A percentile compares a stretch with the other conserved stretches of the same genome.
Conservation (phyloP, 2,888 invertebrate genomes). For the Apamea monoglypha region DNA sequence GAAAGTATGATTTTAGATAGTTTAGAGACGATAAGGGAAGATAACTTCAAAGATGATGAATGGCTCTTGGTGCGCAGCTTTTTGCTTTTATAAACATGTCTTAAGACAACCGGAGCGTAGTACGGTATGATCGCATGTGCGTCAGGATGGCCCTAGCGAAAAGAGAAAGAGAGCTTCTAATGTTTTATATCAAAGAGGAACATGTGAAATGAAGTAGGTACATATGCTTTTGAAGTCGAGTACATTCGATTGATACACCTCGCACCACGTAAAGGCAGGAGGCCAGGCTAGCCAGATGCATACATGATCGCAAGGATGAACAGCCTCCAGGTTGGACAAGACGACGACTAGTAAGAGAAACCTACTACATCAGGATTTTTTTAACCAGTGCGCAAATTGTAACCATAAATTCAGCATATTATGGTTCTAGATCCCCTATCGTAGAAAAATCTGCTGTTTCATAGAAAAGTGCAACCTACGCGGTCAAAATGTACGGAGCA, state of each 20-base stretch:
- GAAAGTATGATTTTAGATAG: slow-evolving; percentile 62
- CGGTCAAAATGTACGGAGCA: no score
- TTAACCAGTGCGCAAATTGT: no score
- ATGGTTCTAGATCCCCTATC: no score
- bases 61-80: neutral
- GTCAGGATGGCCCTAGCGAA: no score
- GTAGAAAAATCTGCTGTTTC: no score
- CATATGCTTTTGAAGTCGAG: neutral
- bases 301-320: neutral
- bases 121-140: neutral
- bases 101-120: neutral
- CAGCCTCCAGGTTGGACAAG: neutral
- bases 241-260: neutral
- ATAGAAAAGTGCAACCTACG: no score
- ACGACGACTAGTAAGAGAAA: neutral
- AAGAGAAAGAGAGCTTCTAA: neutral
- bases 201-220: neutral
- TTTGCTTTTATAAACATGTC: neutral
- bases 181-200: neutral
- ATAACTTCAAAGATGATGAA: slow-evolving; percentile 35
- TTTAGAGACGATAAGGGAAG: slow-evolving; percentile 30
- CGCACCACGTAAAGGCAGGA: neutral
- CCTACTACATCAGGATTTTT: neutral
- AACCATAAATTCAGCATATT: no score
- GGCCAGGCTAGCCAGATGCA: neutral